These are phyloP conservation scores for Cardinalis cardinalis DNA, from an alignment of 2,113 vertebrate genomes.

Conservation along the genomic window DNA sequence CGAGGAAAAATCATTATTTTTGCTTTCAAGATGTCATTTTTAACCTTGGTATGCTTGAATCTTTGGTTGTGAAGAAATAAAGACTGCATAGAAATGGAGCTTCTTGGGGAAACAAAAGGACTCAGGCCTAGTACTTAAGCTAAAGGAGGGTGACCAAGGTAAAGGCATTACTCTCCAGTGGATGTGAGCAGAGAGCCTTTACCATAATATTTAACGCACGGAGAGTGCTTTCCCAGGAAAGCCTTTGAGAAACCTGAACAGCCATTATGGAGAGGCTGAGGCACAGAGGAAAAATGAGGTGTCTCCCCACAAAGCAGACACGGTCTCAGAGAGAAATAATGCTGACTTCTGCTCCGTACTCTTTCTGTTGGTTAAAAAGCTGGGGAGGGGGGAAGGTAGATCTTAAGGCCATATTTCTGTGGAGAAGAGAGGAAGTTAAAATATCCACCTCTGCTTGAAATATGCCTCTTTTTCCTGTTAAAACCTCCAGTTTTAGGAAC, in stretches of 20 bases:
- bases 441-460: neutral
- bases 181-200: fast-evolving
- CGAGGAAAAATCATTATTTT: neutral
- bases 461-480: neutral
- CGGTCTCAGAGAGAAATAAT: fast-evolving
- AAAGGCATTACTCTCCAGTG: neutral
- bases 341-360: neutral
- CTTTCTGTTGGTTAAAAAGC: neutral
- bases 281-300: neutral
- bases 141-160: neutral
- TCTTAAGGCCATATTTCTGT: neutral
- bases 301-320: neutral
- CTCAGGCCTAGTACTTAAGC: neutral
- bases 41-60: neutral
- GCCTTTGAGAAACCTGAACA: neutral
- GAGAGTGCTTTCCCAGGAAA: neutral
- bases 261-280: neutral
- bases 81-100: neutral
- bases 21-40: neutral
- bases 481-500: neutral
- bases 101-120: neutral
- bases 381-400: neutral
- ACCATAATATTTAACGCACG: neutral
- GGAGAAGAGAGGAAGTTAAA: neutral
- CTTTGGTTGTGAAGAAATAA: neutral